These are phyloP conservation scores for Drosophila orosa DNA, from an alignment of 1,140 invertebrate genomes.

Conservation along the genomic window DNA sequence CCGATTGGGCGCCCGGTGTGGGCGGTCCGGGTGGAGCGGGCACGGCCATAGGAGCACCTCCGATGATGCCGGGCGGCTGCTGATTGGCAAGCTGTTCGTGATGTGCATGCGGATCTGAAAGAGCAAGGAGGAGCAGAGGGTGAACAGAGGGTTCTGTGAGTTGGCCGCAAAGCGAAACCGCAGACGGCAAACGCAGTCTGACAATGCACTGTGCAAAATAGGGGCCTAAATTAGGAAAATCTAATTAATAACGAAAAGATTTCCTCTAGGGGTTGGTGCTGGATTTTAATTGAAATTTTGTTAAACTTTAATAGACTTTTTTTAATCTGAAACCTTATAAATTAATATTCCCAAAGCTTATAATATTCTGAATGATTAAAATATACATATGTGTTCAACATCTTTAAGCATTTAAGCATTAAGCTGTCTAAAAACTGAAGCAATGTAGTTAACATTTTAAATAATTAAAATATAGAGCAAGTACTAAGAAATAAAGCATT, in stretches of 20 bases:
- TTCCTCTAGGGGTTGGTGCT: no score
- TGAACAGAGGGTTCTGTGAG: slow-evolving; percentile 16
- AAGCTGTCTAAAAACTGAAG: no score
- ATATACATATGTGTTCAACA: not conserved
- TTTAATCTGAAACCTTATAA: not conserved
- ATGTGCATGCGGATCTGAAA: slow-evolving; percentile 81
- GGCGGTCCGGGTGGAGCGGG: slow-evolving; percentile 72
- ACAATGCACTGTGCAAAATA: slow-evolving; percentile 1
- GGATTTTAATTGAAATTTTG: not conserved
- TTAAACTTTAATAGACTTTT: not conserved
- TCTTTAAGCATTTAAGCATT: no score
- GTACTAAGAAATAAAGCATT: accelerated
- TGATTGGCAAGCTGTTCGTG: slow-evolving; percentile 83
- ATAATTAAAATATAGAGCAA: not conserved
- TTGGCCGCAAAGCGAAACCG: slow-evolving; percentile 66
- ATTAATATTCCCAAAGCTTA: not conserved
- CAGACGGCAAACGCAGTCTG: slow-evolving; percentile 53
- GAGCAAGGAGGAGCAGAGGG: not conserved
- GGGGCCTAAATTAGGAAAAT: not conserved
- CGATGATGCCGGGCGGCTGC: slow-evolving; percentile 81
- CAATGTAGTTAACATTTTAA: no score
- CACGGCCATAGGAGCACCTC: slow-evolving; percentile 61
- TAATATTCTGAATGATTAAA: not conserved
- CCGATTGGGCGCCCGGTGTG: slow-evolving; percentile 66
- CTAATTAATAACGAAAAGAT: not conserved